Base-by-base conservation (phyloP, 2,797 vertebrate genomes). In the Linurgus olivaceus region DNA sequence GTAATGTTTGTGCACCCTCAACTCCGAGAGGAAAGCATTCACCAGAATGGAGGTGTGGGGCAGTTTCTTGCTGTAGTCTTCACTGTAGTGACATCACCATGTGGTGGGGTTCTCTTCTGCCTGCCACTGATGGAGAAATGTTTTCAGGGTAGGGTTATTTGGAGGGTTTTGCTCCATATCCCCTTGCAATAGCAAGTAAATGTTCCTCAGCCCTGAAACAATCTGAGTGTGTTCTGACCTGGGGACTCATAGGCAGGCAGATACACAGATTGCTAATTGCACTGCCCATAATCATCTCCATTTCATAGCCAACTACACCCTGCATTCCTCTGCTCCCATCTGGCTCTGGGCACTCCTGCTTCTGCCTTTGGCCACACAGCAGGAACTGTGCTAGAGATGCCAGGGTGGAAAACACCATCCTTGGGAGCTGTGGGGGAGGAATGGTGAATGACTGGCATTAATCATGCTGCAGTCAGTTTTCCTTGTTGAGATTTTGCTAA, bases 221-320 rank as follows among this genome's bases (percentile, higher is more conserved):
- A 9, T 59, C 1, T 0, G 25, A 87, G 57, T 12, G 35, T 54
- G 65, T 29, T 65, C 72, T 83, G 88, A 88, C 68, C 91, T 82
- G 68, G 93, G 90, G 86, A 95, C 54, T 21, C 74, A 5, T 58
- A 51, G 74, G 7, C 29, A 89, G 35, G 58, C 81, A 83, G 81
- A 68, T 25, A 40, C 45, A 85, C 93, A 96, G 94, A 74, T 93
- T 96, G 94, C 68, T 94, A 92, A 96, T 82, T 81, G 81, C 13
- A 2, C 47, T 75, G 74, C 52, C 81, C 67, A 1, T 77, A 37
- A 89, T 68, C 38, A 44, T 77, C 68, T 68, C 23, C 38, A 12
- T 74, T 77, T 88, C 86, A 33, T 2, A 58, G 50, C 44, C 66
- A 77, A 2, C 84, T 25, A 6, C 1, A 83, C 20, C 33, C 61